These are phyloP conservation scores for Eudorcas thomsonii DNA, from an alignment of 2,113 vertebrate genomes.

Conservation along the genomic window DNA sequence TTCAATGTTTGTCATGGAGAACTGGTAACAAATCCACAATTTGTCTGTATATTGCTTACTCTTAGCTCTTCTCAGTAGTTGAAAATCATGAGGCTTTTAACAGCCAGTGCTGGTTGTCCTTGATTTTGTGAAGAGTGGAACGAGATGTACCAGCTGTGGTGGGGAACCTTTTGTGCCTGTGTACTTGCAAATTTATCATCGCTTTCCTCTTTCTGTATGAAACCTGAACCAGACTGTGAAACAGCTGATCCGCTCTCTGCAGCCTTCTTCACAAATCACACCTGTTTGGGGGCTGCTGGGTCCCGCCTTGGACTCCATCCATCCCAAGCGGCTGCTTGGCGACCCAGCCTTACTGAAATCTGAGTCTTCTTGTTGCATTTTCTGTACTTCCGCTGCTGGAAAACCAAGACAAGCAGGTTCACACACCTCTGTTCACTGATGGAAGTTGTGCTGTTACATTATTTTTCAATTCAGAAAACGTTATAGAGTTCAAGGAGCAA, in stretches of 20 bases:
- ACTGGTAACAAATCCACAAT: neutral
- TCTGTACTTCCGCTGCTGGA: neutral
- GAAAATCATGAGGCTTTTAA: neutral
- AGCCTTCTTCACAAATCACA: neutral
- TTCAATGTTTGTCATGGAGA: neutral
- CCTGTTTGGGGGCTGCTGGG: neutral
- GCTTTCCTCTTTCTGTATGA: neutral
- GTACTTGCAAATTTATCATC: neutral
- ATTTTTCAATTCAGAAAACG: constrained; percentile 75
- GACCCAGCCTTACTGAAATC: neutral
- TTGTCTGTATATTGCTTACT: neutral
- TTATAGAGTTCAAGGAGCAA: constrained; percentile 68
- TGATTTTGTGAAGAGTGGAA: neutral
- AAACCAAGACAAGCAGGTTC: constrained; percentile 50
- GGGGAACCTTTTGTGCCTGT: neutral
- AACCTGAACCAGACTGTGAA: neutral
- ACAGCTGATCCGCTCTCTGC: neutral
- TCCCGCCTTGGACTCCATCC: rapidly evolving
- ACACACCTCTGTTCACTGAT: constrained; percentile 46
- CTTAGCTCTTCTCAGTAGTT: neutral
- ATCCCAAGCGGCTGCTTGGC: neutral
- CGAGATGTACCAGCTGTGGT: neutral
- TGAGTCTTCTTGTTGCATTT: neutral
- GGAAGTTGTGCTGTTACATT: constrained; percentile 56
- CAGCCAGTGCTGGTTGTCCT: neutral